Base-by-base conservation (phyloP, 2,797 vertebrate genomes). In the Fringilla coelebs region DNA sequence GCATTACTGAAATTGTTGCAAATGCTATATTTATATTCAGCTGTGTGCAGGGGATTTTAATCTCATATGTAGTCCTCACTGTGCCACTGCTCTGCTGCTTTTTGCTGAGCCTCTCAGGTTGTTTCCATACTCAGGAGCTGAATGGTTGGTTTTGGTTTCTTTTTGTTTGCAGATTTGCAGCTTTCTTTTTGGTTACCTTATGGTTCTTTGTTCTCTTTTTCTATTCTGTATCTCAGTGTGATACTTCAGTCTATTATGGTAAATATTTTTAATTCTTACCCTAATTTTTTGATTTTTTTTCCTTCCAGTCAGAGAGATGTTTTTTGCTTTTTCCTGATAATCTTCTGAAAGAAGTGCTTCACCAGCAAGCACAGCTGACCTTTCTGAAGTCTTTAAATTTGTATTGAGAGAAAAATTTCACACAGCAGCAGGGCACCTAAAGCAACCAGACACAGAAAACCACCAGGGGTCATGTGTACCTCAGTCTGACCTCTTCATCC, bases 11-110 rank as follows among this genome's bases (percentile, higher is more conserved):
- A 61, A 41, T 38, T 31, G 13, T 24, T 28, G 26, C 12, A 66
- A 24, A 58, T 54, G 17, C 8, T 55, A 17, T 43, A 15, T 65
- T 68, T 51, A 8, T 40, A 31, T 54, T 31, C 25, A 13, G 25
- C 36, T 60, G 6, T 8, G 24, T 12, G 3, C 11, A 31, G 31
- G 24, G 11, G 6, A 24, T 49, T 58, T 88, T 71, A 6, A 15
- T 40, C 34, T 58, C 26, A 18, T 3, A n/a, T 22, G 9, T 9
- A n/a, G 4, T n/a, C 7, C 45, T 81, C 0, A 2, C 21, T 46
- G 13, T 1, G 2, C 17, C 16, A 3, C 45, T 74, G 21, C 13
- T 79, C 15, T 16, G 3, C 9, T 55, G 26, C 11, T 62, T 60
- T 85, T 76, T 76, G 6, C 32, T 76, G 76, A 40, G 1, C 13